These are phyloP conservation scores for Callithrix jacchus DNA, from an alignment of 2,113 vertebrate genomes.

Conservation along the genomic window DNA sequence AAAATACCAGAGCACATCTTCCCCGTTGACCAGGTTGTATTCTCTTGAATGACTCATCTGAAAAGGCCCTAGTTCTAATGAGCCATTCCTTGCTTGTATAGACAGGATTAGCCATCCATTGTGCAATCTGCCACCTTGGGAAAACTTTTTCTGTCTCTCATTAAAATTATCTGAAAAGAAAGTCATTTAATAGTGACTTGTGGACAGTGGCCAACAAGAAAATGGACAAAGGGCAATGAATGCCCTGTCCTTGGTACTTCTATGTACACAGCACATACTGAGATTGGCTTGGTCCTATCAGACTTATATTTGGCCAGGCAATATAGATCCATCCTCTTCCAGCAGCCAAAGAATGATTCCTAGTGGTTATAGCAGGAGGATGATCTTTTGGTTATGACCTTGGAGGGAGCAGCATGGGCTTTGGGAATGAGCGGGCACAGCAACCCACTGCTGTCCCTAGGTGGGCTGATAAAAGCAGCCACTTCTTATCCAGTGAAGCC, in stretches of 20 bases:
- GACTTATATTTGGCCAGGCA: not conserved
- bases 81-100: not conserved
- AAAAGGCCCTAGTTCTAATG: not conserved
- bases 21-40: not conserved
- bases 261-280: not conserved
- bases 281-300: not conserved
- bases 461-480: not conserved
- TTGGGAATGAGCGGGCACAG: not conserved
- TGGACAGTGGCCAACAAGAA: not conserved
- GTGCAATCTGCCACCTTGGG: not conserved
- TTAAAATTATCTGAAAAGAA: not conserved
- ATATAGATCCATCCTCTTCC: not conserved
- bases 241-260: not conserved
- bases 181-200: not conserved
- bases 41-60: not conserved
- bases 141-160: not conserved
- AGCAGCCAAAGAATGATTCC: not conserved
- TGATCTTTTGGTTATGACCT: not conserved
- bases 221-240: not conserved
- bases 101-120: not conserved
- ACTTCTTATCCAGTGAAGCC: not conserved
- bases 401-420: not conserved
- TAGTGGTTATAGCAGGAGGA: not conserved
- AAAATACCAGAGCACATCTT: too few species aligned
- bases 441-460: not conserved